These are phyloP conservation scores for Panthera uncia DNA, from an alignment of 2,113 vertebrate species.

Conservation along the genomic window DNA sequence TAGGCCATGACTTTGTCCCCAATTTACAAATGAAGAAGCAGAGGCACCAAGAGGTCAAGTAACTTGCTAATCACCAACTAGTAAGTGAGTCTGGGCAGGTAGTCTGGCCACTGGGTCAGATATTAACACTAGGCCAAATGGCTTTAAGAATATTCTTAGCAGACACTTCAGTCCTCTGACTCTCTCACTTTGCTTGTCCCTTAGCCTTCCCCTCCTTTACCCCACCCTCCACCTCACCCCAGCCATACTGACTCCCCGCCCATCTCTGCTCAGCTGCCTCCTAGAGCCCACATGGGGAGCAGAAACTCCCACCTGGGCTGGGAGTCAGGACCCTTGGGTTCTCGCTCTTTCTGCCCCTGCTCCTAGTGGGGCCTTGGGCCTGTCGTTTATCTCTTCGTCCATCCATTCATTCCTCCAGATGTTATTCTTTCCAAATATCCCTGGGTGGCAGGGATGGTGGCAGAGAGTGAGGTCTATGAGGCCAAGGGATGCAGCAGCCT, in stretches of 20 bases:
- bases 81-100: neutral
- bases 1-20: neutral
- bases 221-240: no score
- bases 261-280: neutral
- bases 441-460: neutral
- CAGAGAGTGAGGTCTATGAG: neutral
- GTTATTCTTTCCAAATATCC: neutral
- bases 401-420: neutral
- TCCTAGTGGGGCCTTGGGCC: neutral
- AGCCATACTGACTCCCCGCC: neutral
- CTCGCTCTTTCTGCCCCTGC: neutral
- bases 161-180: no score
- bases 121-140: fast-evolving
- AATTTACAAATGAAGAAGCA: neutral
- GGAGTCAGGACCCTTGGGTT: neutral
- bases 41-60: neutral
- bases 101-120: neutral
- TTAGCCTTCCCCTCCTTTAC: neutral
- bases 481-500: neutral
- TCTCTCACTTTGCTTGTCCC: neutral
- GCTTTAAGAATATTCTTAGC: neutral
- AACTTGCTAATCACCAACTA: neutral
- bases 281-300: neutral
- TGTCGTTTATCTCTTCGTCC: neutral
- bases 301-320: neutral